Evolutionary conservation across 2,797 vertebrate species (phyloP), one percentile per base, ranked within the genome.

Genomic region (Muscicapa striata): DNA sequence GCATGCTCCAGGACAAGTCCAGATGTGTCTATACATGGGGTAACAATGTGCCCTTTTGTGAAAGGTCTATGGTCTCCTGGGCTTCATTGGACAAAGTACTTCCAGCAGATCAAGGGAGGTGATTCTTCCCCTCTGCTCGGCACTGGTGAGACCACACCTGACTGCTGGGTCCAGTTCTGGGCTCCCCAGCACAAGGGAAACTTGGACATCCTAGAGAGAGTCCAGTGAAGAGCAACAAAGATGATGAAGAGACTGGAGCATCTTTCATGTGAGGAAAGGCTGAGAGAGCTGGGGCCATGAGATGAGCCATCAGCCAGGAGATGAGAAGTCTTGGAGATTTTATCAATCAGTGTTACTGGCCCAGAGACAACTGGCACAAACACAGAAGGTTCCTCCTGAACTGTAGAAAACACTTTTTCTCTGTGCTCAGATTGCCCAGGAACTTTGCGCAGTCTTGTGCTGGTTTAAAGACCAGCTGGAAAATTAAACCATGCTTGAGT

Each of bases 61-160:
- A 41, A 36, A 7, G 2, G 9, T 4, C 0, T 26, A 0, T 4
- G 20, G 12, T 55, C 9, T 46, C 26, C 29, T n/a, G 49, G 8
- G 4, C 11, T 49, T 59, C 40, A 30, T 5, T 36, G 32, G 15
- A 3, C 6, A 45, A 70, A 52, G 2, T 36, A 30, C 51, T 51
- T 22, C 24, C 13, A 70, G 22, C 10, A 54, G 20, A 9, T 34
- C 9, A 9, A 40, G 5, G 5, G 8, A 36, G 6, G 19, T 19
- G 36, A 14, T 45, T 34, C 17, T n/a, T 64, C 11, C 9, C 9
- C 4, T 26, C 32, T 73, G 5, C 4, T 59, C 1, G 1, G 22
- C 15, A 11, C 24, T 62, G 30, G 2, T 34, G 34, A 54, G 32
- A n/a, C 9, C 20, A 55, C 24, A 34, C 3, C 6, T 38, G 8